A percentile compares a stretch with the other conserved stretches of the same genome.
Conservation (phyloP, 2,113 vertebrate genomes). For the Pyxicephalus adspersus region DNA sequence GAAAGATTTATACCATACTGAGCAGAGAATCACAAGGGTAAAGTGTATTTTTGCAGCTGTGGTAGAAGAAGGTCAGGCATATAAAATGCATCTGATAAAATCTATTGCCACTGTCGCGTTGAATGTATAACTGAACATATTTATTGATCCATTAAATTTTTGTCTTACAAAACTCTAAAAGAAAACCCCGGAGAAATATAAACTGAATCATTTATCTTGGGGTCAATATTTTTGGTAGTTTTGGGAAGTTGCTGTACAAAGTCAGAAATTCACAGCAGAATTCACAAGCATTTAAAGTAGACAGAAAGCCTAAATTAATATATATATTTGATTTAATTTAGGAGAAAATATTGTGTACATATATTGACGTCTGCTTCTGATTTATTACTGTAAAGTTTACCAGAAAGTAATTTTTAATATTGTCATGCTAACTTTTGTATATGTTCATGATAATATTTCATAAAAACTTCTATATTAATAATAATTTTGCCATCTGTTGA, state of each 20-base stretch:
- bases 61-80: slow-evolving; percentile 2
- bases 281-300: too few relatives aligned
- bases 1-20: neutral
- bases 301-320: too few relatives aligned
- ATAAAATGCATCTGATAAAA: slow-evolving; percentile 41
- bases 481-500: neutral
- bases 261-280: neutral
- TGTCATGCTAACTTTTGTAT: too few relatives aligned
- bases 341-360: too few relatives aligned
- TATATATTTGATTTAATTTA: too few relatives aligned
- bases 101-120: slow-evolving; percentile 15
- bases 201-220: slow-evolving; percentile 13
- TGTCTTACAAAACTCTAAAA: neutral
- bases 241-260: slow-evolving; percentile 16
- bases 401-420: too few relatives aligned
- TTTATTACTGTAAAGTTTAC: too few relatives aligned
- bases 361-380: too few relatives aligned
- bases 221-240: slow-evolving; percentile 24
- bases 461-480: neutral
- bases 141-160: slow-evolving; percentile 40
- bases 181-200: slow-evolving; percentile 8
- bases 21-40: neutral
- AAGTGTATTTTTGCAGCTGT: neutral
- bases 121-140: slow-evolving; percentile 24
- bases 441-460: too few relatives aligned